Base-by-base conservation (phyloP, 2,113 vertebrate genomes). In the Poicephalus gulielmi region DNA sequence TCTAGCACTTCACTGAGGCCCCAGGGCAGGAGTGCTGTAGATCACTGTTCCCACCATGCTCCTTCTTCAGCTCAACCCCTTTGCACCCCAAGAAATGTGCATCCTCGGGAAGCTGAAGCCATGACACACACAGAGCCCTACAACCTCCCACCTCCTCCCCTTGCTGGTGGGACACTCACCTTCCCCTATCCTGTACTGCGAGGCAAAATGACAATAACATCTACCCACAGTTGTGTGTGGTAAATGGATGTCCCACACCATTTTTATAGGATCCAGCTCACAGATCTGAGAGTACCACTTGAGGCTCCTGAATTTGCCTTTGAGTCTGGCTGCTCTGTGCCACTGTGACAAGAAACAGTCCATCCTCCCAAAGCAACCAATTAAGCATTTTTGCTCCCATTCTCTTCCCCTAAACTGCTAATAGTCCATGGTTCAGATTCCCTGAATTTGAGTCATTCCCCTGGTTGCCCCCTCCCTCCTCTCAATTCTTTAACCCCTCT, bases 21-120 rank as follows among this genome's bases (percentile, higher is more conserved):
- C 20, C 1, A 0, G 82, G 52, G 66, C 50, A 79, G 37, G 17
- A 71, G 10, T 0, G 0, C 52, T 2, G 0, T 8, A 71, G 27
- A 31, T 23, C 71, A 76, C 37, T 77, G 27, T 79, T 94, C 39
- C 30, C 20, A 13, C n/a, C 1, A 0, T 59, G 63, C 22, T 74
- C 11, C 63, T 86, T 83, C 57, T 57, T 68, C 83, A 76, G 35
- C 37, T 91, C 8, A 1, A 35, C 50, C 16, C 13, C 73, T 80
- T 66, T 2, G 0, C 33, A 83, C n/a, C 31, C 17, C 46, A 30
- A 46, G 50, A 37, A 25, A 49, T 6, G 2, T n/a, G 8, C 12
- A 44, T 83, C 57, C 70, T 46, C 1, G 1, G 23, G 43, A 53
- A 60, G 75, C 52, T 90, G 47, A 47, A 87, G n/a, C 50, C 25